Conservation (phyloP, 2,888 invertebrate genomes). For the Ctena decussata region DNA sequence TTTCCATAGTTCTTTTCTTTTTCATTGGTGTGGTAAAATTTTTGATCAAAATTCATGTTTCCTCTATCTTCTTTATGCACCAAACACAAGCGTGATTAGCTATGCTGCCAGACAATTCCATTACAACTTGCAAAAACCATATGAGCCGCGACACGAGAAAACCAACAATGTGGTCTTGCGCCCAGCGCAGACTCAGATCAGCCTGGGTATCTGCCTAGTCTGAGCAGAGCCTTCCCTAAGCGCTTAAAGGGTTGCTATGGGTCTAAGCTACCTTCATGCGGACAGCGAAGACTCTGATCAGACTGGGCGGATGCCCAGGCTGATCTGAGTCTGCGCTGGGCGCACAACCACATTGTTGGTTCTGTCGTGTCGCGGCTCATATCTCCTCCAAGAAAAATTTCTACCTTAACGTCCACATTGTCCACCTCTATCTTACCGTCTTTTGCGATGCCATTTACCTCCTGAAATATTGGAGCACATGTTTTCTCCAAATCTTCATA, state of each 20-base stretch:
- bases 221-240: too few species aligned
- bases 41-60: neutral
- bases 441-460: neutral
- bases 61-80: neutral
- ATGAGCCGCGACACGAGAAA: too few species aligned
- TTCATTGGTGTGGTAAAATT: neutral
- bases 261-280: too few species aligned
- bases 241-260: too few species aligned
- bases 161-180: too few species aligned
- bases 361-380: too few species aligned
- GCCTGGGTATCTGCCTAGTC: too few species aligned
- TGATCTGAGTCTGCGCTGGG: too few species aligned
- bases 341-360: too few species aligned
- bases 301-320: too few species aligned
- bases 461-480: neutral
- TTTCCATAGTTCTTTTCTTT: neutral
- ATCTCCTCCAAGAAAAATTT: conserved; percentile 25
- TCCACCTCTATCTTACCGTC: neutral
- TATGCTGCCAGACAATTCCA: conserved; percentile 17
- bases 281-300: too few species aligned
- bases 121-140: conserved; percentile 26
- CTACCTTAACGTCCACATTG: neutral
- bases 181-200: too few species aligned
- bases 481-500: neutral
- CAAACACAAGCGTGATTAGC: conserved; percentile 21